phyloP scores from a whole-genome alignment of 2,113 vertebrate species.

The Zosterops pallidus region DNA sequence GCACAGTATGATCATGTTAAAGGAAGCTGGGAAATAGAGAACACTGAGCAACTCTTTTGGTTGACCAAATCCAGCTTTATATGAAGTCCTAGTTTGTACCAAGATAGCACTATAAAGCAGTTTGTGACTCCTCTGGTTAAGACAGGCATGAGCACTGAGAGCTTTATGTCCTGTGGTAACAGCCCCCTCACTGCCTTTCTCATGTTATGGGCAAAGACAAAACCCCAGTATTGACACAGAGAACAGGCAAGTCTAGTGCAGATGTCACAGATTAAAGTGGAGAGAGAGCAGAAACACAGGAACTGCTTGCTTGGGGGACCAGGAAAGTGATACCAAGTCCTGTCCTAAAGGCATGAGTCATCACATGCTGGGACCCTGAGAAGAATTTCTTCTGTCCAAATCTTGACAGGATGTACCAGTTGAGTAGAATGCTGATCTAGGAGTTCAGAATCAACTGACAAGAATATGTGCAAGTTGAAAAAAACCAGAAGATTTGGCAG shows the following conservation, averaged over 20 bases:
- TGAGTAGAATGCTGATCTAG: neutral
- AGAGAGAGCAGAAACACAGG: neutral
- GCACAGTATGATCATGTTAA: neutral
- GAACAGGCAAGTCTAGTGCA: neutral
- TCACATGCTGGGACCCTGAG: neutral
- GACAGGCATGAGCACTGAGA: neutral
- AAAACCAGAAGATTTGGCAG: neutral
- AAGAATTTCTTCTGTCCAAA: neutral
- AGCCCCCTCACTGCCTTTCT: neutral
- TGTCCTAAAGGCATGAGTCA: neutral
- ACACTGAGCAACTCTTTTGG: neutral
- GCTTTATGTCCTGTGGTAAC: neutral
- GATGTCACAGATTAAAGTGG: neutral
- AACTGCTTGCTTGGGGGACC: neutral
- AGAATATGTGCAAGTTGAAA: neutral
- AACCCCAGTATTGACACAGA: neutral
- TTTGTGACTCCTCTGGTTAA: neutral
- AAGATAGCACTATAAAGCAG: neutral
- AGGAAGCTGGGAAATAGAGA: neutral
- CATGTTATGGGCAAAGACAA: neutral
- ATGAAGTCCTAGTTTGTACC: neutral
- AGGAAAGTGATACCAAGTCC: neutral
- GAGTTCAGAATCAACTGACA: neutral
- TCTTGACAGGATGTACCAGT: neutral
- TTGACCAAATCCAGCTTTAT: neutral